Evolutionary conservation across 2,888 invertebrate genomes (phyloP), one percentile per base, ranked within the genome.

Genomic region (Netelia inedita): DNA sequence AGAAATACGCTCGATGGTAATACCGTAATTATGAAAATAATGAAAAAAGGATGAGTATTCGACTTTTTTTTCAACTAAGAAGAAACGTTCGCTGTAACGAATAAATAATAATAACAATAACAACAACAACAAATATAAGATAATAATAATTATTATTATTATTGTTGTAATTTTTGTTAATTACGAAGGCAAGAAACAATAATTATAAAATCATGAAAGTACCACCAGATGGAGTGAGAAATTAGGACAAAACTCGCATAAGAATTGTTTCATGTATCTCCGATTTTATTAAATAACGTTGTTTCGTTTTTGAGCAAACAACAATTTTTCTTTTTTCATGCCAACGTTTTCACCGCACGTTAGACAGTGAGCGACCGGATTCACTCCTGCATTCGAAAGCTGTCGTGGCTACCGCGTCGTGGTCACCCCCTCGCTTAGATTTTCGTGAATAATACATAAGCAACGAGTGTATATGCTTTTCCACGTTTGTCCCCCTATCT

Each of bases 381-480:
- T 61, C 68, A 63, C 59, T 55, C 61, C 63, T 43, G 63, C 68
- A 68, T 46, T 46, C 28, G 61, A 68, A 72, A 78, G 50, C 78
- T 78, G 78, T 46, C 53, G 35, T 59, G 59, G 43, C 43, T n/a
- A 41, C 50, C 46, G 50, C 50, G 46, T 61, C 76, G 73, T 74
- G 59, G 71, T 71, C 69, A 81, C 69, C 74, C 69, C 74, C 73
- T 63, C 81, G 80, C 74, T 85, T 81, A 81, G 71, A 73, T 82
- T 85, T 85, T 78, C 23, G 57, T 85, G 85, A 85, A 83, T 85
- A 85, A 83, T 85, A 81, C 85, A 85, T 85, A 69, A 81, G 83
- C 78, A 46, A 66, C 59, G 68, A 71, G 71, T 72, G 61, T 50
- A 43, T 65, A 43, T 19, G 19, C 21, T 14, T n/a, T 61, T 79